Percentiles rank a stretch among this genome's conserved stretches.
These are phyloP conservation scores for Drosophila oshimai DNA, from an alignment of 1,140 invertebrate species.

Conservation along the genomic window DNA sequence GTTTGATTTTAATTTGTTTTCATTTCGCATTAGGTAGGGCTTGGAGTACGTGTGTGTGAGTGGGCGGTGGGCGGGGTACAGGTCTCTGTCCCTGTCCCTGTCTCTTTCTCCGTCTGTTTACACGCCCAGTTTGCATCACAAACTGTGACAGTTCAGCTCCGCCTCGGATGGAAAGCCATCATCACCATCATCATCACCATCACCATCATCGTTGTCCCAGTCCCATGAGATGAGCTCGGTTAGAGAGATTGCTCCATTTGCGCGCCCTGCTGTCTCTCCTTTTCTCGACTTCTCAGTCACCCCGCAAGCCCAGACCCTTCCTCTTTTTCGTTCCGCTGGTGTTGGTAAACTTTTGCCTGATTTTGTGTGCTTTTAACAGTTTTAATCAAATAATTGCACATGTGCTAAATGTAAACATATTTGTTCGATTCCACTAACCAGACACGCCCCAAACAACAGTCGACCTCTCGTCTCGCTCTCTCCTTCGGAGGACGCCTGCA, in stretches of 20 bases:
- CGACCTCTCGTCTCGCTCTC: slow-evolving; percentile 19
- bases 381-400: slow-evolving; percentile 83
- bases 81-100: background rate
- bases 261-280: slow-evolving; percentile 36
- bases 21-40: slow-evolving; percentile 77
- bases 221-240: slow-evolving; percentile 13
- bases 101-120: slow-evolving; percentile 48
- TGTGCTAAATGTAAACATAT: slow-evolving; percentile 83
- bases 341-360: slow-evolving; percentile 81
- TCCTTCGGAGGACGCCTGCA: slow-evolving; percentile 30
- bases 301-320: background rate
- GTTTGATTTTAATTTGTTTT: slow-evolving; percentile 83
- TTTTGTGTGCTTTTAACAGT: slow-evolving; percentile 82
- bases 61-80: background rate
- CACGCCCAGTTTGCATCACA: slow-evolving; percentile 75
- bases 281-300: background rate
- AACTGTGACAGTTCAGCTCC: slow-evolving; percentile 57
- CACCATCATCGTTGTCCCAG: slow-evolving; percentile 1
- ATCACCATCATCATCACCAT: background rate
- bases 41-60: slow-evolving; percentile 3
- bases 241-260: slow-evolving; percentile 65
- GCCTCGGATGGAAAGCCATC: slow-evolving; percentile 16
- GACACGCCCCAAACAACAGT: slow-evolving; percentile 64
- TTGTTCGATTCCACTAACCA: slow-evolving; percentile 82
- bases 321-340: slow-evolving; percentile 37